Percentiles rank a stretch among this genome's conserved stretches.
Evolutionary conservation across 2,888 invertebrate genomes (phyloP).

Genomic region (Hemithea aestivaria): DNA sequence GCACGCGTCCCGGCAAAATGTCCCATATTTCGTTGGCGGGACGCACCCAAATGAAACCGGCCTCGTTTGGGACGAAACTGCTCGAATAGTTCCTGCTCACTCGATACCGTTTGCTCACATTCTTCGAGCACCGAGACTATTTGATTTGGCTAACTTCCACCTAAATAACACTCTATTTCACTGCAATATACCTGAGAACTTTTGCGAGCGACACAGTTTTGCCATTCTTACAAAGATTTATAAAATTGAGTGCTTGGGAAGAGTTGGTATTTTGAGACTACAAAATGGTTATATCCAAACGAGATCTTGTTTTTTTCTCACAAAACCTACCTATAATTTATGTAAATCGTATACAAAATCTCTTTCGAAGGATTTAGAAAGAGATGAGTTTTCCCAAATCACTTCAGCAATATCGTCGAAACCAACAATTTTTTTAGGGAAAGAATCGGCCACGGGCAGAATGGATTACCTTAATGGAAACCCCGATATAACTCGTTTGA

Average conservation of each 20-base stretch:
- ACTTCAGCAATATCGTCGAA: conserved; percentile 6
- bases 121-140: too few relatives aligned
- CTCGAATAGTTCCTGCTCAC: too few relatives aligned
- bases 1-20: conserved; percentile 75
- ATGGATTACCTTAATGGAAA: conserved; percentile 17
- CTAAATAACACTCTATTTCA: too few relatives aligned
- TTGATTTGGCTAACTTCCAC: too few relatives aligned
- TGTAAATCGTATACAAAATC: conserved; percentile 7
- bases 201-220: too few relatives aligned
- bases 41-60: conserved; percentile 3
- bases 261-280: too few relatives aligned
- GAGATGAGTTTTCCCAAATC: conserved; percentile 1
- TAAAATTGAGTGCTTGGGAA: too few relatives aligned
- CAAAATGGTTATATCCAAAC: too few relatives aligned
- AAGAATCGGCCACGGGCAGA: conserved; percentile 11
- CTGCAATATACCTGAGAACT: too few relatives aligned
- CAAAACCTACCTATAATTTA: neutral
- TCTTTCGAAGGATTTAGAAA: conserved; percentile 4
- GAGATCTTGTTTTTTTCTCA: too few relatives aligned
- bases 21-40: conserved; percentile 97
- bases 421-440: conserved; percentile 11
- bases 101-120: too few relatives aligned
- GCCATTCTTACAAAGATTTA: too few relatives aligned
- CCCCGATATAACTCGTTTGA: conserved; percentile 18
- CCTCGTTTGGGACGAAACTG: neutral